Conservation (phyloP, 1,140 invertebrate genomes). For the Cardiocondyla obscurior region DNA sequence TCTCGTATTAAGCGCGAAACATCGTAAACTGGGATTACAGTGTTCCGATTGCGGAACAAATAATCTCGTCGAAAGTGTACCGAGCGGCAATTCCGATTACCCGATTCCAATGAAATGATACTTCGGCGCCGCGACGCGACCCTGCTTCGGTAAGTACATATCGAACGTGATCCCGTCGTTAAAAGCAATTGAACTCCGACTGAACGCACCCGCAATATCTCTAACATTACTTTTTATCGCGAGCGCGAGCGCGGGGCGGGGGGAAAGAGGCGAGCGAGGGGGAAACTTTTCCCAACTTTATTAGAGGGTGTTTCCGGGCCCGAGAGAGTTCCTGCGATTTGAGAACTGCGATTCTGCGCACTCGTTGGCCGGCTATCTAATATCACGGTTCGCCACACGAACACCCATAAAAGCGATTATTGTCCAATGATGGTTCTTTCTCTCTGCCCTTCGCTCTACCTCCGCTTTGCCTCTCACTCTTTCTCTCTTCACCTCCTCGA, state of each 20-base stretch:
- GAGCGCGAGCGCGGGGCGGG: conserved; percentile 22
- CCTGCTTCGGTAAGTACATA: conserved; percentile 43
- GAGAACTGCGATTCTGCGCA: conserved; percentile 68
- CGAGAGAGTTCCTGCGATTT: conserved; percentile 62
- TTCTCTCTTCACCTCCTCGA: conserved; percentile 16
- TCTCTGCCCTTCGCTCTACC: conserved; percentile 45
- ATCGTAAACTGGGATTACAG: background rate
- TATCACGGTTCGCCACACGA: conserved; percentile 77
- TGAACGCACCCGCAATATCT: conserved; percentile 54
- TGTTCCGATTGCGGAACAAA: conserved; percentile 3
- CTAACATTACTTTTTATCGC: conserved; percentile 57
- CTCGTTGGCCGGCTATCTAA: conserved; percentile 72
- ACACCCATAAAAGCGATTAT: conserved; percentile 81
- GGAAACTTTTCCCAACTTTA: conserved; percentile 65
- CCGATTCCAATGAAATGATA: conserved; percentile 45
- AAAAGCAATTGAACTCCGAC: conserved; percentile 54
- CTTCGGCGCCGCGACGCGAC: background rate
- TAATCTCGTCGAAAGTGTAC: conserved; percentile 9
- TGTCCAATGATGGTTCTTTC: conserved; percentile 78
- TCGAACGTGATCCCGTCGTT: conserved; percentile 46
- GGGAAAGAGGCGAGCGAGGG: conserved; percentile 48
- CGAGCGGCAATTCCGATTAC: conserved; percentile 21
- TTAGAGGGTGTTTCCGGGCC: conserved; percentile 52
- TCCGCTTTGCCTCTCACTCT: background rate
- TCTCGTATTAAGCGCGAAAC: background rate